Evolutionary conservation across 1,140 invertebrate genomes (phyloP), one percentile per base, ranked within the genome.

Genomic region (Temnothorax curvispinosus): DNA sequence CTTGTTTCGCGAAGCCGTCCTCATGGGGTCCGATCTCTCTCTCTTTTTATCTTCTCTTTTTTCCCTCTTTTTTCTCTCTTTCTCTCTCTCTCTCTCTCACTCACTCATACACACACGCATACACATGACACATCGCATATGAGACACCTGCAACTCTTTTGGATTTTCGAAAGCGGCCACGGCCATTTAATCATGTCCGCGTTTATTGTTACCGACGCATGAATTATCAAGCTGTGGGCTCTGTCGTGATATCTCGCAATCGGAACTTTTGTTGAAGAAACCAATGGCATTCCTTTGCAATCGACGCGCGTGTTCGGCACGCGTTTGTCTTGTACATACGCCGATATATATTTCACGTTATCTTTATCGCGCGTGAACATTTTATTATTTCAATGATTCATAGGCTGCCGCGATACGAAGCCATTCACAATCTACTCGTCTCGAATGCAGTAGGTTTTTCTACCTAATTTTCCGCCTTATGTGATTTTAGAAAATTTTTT

Each of bases 91-190:
- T 18, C 32, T 7, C 54, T 1, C 21, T 0, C 62, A 3, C 15
- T 6, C 32, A 38, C 15, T 7, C 60, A 9, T 5, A 65, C 7
- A 18, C 35, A 65, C 32, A 41, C 9, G 8, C 13, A 2, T 21
- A 69, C 18, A 27, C 35, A 13, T 32, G 27, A 9, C 38, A 15
- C 13, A 15, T 69, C 27, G n/a, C 27, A 8, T 13, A 54, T 18
- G 60, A 47, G 27, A 38, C 11, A 72, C 38, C 52, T 71, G 38
- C 6, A 18, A 32, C 54, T 60, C 54, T 47, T 32, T 56, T 72
- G 27, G 41, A 82, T 60, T 82, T 74, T 82, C 54, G 27, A 82
- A 82, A 82, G 18, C 54, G 11, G 21, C 13, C 62, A 18, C 13
- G 27, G 7, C 7, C 47, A 18, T 8, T 72, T 82, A 82, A 82